Conservation (phyloP, 1,140 invertebrate genomes). For the Berghia stephanieae region DNA sequence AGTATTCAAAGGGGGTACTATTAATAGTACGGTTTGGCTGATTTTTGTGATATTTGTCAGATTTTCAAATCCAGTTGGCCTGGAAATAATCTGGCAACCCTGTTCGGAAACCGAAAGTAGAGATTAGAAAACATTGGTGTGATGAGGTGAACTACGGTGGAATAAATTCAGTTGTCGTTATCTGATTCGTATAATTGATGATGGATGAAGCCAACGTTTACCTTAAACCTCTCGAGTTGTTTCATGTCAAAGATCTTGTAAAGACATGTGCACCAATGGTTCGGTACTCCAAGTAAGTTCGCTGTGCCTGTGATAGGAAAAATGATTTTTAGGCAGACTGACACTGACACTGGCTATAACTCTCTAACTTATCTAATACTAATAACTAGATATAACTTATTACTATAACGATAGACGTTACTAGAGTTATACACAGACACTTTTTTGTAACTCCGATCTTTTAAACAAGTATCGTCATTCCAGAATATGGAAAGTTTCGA, state of each 20-base stretch:
- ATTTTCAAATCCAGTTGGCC: neutral
- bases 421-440: too few relatives aligned
- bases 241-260: slow-evolving; percentile 24
- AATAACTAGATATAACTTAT: too few relatives aligned
- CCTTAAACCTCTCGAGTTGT: slow-evolving; percentile 18
- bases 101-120: too few relatives aligned
- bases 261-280: slow-evolving; percentile 79
- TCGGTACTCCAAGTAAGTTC: slow-evolving; percentile 87
- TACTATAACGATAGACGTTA: too few relatives aligned
- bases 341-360: neutral
- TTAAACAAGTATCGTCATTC: too few relatives aligned
- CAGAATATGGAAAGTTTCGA: too few relatives aligned
- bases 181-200: neutral
- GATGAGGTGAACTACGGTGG: neutral
- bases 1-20: too few relatives aligned
- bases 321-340: too few relatives aligned
- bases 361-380: neutral
- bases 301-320: too few relatives aligned
- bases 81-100: neutral
- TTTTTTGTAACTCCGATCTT: too few relatives aligned
- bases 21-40: too few relatives aligned
- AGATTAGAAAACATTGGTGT: too few relatives aligned
- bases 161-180: neutral
- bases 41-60: neutral
- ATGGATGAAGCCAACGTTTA: neutral